A percentile compares a stretch with the other conserved stretches of the same genome.
These are phyloP conservation scores for Crocodylus rhombifer DNA, from an alignment of 2,797 vertebrate species.

Conservation along the genomic window DNA sequence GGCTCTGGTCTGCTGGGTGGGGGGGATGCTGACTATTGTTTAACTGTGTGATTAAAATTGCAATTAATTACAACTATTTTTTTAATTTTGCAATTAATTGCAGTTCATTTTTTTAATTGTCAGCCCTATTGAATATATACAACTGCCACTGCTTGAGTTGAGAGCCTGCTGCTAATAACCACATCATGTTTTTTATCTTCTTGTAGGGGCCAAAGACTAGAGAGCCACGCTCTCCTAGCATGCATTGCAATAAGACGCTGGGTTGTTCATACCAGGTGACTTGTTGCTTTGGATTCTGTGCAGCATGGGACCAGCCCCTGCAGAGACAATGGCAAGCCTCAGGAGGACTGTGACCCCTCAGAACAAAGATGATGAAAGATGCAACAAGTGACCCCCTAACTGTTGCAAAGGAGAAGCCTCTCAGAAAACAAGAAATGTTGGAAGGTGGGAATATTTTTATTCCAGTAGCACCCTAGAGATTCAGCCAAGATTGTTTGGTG, in stretches of 20 bases:
- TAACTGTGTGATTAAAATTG: too few species aligned
- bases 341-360: not conserved
- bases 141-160: not conserved
- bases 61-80: too few species aligned
- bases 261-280: too few species aligned
- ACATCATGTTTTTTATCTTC: not conserved
- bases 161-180: not conserved
- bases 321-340: not conserved
- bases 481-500: not conserved
- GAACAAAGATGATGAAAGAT: not conserved
- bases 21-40: too few species aligned
- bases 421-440: not conserved
- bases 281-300: not conserved
- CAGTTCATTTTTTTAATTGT: too few species aligned
- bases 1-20: too few species aligned
- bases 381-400: not conserved
- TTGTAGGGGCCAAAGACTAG: not conserved
- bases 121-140: too few species aligned
- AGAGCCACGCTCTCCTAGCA: not conserved
- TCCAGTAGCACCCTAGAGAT: not conserved
- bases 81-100: too few species aligned
- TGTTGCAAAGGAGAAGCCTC: not conserved
- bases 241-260: not conserved
- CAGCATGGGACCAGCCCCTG: not conserved
- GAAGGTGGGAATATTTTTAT: not conserved